Evolutionary conservation across 2,797 vertebrate genomes (phyloP).

Genomic region (Argentina silus): DNA sequence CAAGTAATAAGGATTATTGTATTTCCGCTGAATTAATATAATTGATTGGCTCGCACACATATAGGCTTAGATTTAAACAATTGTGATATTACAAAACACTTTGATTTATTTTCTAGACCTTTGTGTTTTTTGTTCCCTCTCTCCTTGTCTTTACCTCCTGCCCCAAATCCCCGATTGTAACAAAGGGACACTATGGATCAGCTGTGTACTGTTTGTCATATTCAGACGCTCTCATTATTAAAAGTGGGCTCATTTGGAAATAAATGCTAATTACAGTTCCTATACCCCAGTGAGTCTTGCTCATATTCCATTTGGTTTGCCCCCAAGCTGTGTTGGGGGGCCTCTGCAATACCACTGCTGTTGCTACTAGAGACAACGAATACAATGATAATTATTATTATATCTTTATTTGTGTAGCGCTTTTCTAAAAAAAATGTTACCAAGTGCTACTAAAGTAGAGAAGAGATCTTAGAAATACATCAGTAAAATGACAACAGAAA

Average conservation of each 20-base stretch:
- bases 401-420: neutral
- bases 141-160: neutral
- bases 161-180: neutral
- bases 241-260: slow-evolving; percentile 83
- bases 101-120: neutral
- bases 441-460: neutral
- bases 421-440: neutral
- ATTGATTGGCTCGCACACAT: neutral
- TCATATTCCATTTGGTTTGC: slow-evolving; percentile 61
- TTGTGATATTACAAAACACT: neutral
- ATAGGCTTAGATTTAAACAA: neutral
- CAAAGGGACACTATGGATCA: slow-evolving; percentile 28
- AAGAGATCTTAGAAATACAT: neutral
- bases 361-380: neutral
- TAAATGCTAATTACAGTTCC: slow-evolving; percentile 86
- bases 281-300: slow-evolving; percentile 52
- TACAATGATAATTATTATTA: neutral
- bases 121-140: neutral
- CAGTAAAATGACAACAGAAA: no score
- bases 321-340: slow-evolving; percentile 74
- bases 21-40: neutral
- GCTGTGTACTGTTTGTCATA: slow-evolving; percentile 83
- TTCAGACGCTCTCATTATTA: slow-evolving; percentile 74
- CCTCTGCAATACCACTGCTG: slow-evolving; percentile 9
- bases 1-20: neutral